A percentile compares a stretch with the other conserved stretches of the same genome.
Conservation (phyloP, 2,888 invertebrate species). For the Philhelius pedissequus region DNA sequence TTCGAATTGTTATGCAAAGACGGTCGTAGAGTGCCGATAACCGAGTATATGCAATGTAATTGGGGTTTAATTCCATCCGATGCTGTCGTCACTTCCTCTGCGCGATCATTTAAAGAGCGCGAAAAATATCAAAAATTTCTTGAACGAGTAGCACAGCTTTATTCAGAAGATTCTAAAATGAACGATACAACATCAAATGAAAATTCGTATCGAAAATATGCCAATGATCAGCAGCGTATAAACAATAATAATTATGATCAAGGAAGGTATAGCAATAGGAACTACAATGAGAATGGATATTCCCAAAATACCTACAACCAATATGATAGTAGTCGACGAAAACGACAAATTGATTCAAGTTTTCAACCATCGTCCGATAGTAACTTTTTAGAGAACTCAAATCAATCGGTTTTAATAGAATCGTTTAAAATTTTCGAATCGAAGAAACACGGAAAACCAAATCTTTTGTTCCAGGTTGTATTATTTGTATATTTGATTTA, state of each 20-base stretch:
- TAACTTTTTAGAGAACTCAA: slow-evolving; percentile 71
- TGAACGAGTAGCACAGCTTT: slow-evolving; percentile 82
- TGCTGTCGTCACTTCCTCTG: slow-evolving; percentile 92
- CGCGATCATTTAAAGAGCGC: slow-evolving; percentile 79
- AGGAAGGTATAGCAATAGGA: slow-evolving; percentile 60
- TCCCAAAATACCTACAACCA: slow-evolving; percentile 70
- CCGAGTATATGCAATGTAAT: slow-evolving; percentile 87
- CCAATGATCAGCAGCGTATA: slow-evolving; percentile 67
- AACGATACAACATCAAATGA: slow-evolving; percentile 70
- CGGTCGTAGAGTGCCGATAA: slow-evolving; percentile 85
- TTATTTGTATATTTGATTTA: slow-evolving; percentile 4
- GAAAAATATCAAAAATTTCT: slow-evolving; percentile 84
- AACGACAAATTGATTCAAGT: slow-evolving; percentile 75
- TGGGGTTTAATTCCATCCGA: slow-evolving; percentile 93
- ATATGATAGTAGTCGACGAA: slow-evolving; percentile 70
- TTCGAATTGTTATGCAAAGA: slow-evolving; percentile 91
- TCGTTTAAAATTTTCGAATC: slow-evolving; percentile 88
- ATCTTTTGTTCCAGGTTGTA: slow-evolving; percentile 87
- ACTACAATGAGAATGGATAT: slow-evolving; percentile 67
- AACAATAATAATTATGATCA: slow-evolving; percentile 61
- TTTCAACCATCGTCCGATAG: slow-evolving; percentile 73
- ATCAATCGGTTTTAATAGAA: slow-evolving; percentile 79
- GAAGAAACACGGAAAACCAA: slow-evolving; percentile 84
- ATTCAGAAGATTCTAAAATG: slow-evolving; percentile 74
- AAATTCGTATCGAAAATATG: slow-evolving; percentile 70